Conservation (phyloP, 2,888 invertebrate species). For the Hoplodrina blanda region DNA sequence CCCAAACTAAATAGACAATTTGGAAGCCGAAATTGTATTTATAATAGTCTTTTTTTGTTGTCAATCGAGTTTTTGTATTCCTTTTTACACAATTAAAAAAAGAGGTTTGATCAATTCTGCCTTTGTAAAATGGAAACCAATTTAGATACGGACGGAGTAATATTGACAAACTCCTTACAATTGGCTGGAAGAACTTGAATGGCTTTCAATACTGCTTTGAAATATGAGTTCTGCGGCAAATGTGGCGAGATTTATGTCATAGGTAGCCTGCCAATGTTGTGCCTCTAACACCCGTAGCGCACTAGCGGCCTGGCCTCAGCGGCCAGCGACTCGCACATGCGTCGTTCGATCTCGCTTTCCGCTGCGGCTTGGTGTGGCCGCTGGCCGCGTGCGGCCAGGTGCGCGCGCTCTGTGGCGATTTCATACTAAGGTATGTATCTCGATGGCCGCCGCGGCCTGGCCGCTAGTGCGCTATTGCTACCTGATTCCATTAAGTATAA, state of each 20-base stretch:
- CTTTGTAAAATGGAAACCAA: slow-evolving; percentile 61
- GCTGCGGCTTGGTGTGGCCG: no score
- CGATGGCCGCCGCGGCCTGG: no score
- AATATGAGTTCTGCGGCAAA: slow-evolving; percentile 8
- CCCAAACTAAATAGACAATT: slow-evolving; percentile 85
- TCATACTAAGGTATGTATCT: no score
- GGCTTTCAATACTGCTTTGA: slow-evolving; percentile 22
- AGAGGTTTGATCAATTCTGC: slow-evolving; percentile 67
- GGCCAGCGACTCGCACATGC: no score
- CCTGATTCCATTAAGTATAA: no score
- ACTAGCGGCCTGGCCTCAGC: no score
- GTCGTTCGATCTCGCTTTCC: no score
- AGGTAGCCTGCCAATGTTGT: not conserved
- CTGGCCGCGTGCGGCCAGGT: no score
- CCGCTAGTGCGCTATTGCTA: no score
- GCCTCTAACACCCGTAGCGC: no score
- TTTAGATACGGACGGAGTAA: slow-evolving; percentile 45
- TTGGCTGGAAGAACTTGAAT: slow-evolving; percentile 34
- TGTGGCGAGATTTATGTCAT: slow-evolving; percentile 5
- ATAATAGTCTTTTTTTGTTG: slow-evolving; percentile 80
- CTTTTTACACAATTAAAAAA: slow-evolving; percentile 68
- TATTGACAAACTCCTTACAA: slow-evolving; percentile 51
- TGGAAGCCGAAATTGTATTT: slow-evolving; percentile 85
- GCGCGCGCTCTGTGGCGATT: no score
- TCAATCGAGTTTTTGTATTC: slow-evolving; percentile 74